Conservation (phyloP, 1,140 invertebrate species). For the Oreohelix idahoensis region DNA sequence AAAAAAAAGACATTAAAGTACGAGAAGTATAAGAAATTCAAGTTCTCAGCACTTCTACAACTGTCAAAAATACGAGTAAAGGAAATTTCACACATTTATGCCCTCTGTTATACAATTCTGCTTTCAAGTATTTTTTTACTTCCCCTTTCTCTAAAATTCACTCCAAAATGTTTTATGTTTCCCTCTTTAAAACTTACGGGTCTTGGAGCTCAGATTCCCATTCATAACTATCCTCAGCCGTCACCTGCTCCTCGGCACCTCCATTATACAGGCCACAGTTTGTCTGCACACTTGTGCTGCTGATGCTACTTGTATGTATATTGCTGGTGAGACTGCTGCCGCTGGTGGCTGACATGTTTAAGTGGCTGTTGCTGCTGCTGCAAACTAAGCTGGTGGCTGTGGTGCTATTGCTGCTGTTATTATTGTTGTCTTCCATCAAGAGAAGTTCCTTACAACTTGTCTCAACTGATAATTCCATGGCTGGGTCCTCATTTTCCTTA, state of each 20-base stretch:
- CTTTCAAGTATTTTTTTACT: too few species aligned
- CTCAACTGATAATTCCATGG: slow-evolving; percentile 20
- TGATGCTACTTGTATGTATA: neutral
- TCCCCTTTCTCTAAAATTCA: too few species aligned
- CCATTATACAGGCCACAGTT: slow-evolving; percentile 32
- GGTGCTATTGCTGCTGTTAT: slow-evolving; percentile 37
- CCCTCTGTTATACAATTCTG: too few species aligned
- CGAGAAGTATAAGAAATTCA: too few species aligned
- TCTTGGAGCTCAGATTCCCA: slow-evolving; percentile 84
- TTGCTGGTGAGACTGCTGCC: neutral
- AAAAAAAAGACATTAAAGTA: too few species aligned
- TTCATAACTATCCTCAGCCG: slow-evolving; percentile 62
- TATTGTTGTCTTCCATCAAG: slow-evolving; percentile 51
- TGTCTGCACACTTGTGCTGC: slow-evolving; percentile 27
- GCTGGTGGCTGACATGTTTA: slow-evolving; percentile 23
- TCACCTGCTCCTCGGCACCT: slow-evolving; percentile 54
- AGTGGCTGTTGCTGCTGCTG: slow-evolving; percentile 17
- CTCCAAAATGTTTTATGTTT: too few species aligned
- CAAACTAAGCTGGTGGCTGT: neutral
- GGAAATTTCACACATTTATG: too few species aligned
- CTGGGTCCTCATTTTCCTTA: slow-evolving; percentile 67
- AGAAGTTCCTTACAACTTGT: slow-evolving; percentile 35
- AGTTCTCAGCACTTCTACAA: too few species aligned
- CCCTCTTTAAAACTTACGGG: slow-evolving; percentile 76
- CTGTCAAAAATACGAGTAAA: too few species aligned